Evolutionary conservation across 2,113 vertebrate genomes (phyloP), one percentile per base, ranked within the genome.

Genomic region (Festucalex cinctus): DNA sequence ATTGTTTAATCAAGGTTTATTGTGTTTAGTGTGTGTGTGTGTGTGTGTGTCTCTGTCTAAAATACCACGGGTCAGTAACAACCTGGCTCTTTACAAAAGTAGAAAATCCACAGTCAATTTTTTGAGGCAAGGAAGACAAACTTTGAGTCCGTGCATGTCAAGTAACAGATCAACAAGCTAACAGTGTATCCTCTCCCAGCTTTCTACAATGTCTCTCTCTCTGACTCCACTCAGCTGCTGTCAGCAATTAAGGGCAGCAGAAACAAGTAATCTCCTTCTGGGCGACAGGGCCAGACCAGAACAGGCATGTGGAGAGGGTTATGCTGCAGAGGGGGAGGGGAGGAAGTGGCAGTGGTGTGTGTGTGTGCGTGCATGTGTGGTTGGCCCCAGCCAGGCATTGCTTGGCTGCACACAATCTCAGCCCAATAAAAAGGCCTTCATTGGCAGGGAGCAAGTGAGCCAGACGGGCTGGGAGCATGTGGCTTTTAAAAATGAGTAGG

Each of bases 371-470:
- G 36, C 24, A 12, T 61, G 59, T 61, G 36, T 74, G 75, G 73
- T 74, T 80, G 85, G 80, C 85, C 79, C 73, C 81, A 82, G 76
- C 83, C 80, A 76, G 85, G 84, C 87, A 82, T 86, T 87, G 91
- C 91, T 91, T 91, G 89, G 90, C 91, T 92, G 91, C 91, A 91
- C 91, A 91, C 91, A 91, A 92, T 92, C 90, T 90, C 84, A 81
- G 88, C 86, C 89, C 87, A 92, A 92, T 92, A 91, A 92, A 92
- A 91, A 89, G 87, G 80, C 88, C 85, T 92, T 92, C 91, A 91
- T 88, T 92, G 91, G 91, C 88, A 85, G 78, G 76, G 89, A 86
- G 81, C 84, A 85, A 88, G 88, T 89, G 84, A 91, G 86, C 87
- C 89, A 89, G 84, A 89, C 86, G 75, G 83, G 82, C 86, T 84